A percentile compares a stretch with the other conserved stretches of the same genome.
Evolutionary conservation across 2,113 vertebrate genomes (phyloP).

Genomic region (Pollimyrus isidori): DNA sequence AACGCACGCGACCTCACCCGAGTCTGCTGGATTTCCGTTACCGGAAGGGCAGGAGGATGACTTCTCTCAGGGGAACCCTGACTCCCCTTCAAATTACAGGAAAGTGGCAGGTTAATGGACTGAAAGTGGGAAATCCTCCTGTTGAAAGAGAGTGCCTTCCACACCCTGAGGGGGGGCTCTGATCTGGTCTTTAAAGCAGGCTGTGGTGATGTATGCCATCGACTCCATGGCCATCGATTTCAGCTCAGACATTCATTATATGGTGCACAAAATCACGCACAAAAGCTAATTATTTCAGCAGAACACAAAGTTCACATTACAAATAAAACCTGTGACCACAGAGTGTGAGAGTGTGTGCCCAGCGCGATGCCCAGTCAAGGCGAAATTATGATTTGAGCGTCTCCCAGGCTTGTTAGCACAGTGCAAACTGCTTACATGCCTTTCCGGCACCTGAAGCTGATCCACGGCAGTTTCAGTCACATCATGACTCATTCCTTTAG

Average conservation of each 20-base stretch:
- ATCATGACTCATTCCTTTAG: not conserved
- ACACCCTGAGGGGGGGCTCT: not conserved
- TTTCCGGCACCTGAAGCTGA: not conserved
- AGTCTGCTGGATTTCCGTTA: not conserved
- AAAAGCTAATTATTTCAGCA: not conserved
- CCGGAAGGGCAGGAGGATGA: not conserved
- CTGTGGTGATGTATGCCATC: not conserved
- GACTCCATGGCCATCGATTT: not conserved
- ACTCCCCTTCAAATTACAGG: not conserved
- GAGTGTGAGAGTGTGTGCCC: not conserved
- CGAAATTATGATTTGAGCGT: not conserved
- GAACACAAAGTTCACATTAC: not conserved
- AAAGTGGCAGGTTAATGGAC: not conserved
- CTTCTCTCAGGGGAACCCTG: not conserved
- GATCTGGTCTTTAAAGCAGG: not conserved
- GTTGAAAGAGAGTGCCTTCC: not conserved
- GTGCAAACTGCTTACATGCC: not conserved
- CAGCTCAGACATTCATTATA: not conserved
- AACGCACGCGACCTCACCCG: not conserved
- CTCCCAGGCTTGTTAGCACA: not conserved
- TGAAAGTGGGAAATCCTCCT: not conserved
- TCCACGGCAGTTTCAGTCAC: not conserved
- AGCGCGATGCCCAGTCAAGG: not conserved
- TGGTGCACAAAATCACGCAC: not conserved
- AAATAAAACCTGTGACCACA: not conserved